Evolutionary conservation across 2,888 invertebrate genomes (phyloP), one percentile per base, ranked within the genome.

Genomic region (Leptopilina myrica): DNA sequence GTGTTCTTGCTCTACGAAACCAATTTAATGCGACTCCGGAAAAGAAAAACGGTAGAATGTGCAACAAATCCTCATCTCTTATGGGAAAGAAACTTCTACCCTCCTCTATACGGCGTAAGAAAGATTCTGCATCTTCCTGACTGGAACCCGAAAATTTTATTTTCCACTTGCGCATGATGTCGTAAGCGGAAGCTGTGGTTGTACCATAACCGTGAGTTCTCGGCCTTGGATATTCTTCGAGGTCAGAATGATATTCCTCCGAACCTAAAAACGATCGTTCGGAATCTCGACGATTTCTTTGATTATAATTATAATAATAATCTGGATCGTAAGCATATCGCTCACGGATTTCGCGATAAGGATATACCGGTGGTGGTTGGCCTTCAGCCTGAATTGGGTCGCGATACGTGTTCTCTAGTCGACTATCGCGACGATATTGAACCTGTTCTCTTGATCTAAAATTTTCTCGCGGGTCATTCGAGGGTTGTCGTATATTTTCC

Each of bases 161-260:
- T 5, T 67, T 76, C 65, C 49, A 80, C 66, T 76, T 65, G 76
- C 78, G 78, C 64, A 67, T 40, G 46, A 64, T 76, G 40, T 77
- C 73, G 65, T 14, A 56, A n/a, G 56, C 56, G 56, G 56, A 56
- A 5, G 56, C 56, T 1, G 56, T 12, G 5, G 56, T 11, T n/a
- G 56, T 11, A 3, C 56, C 56, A 12, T 56, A 56, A 0, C 11
- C 11, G 12, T 12, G 56, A 11, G 56, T 14, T 11, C 56, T 12
- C 1, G 11, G 14, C 12, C 56, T 1, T 12, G 8, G 9, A 56
- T 56, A 14, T 0, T 12, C 12, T 12, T 56, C 56, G 56, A 14
- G 14, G 9, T 56, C 56, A 56, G 33, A 33, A 33, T 33, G 33
- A 33, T 33, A 33, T 33, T 33, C 33, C 33, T 33, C 33, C 33